Evolutionary conservation across 2,113 vertebrate genomes (phyloP), one percentile per base, ranked within the genome.

Genomic region (Calidris pugnax): DNA sequence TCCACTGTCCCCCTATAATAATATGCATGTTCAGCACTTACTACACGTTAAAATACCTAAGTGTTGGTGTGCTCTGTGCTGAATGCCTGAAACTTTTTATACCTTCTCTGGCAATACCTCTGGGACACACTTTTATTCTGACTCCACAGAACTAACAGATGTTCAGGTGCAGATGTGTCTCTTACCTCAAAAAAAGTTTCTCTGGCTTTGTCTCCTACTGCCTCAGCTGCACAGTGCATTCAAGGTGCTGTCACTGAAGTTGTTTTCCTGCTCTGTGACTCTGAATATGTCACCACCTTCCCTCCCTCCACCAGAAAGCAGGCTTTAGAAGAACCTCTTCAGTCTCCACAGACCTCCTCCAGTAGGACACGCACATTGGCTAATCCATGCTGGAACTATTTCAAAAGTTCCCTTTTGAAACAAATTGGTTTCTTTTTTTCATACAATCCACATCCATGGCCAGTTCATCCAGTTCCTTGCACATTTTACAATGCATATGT

Each of bases 171-270:
- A 30, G 18, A 60, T 7, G 1, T 18, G 14, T n/a, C 15, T 7
- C 28, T 77, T 35, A 28, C 13, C n/a, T 78, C 43, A 72, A 63
- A 66, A 66, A 55, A 68, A 27, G 14, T 68, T 59, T 55, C 39
- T 45, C 33, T 56, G 19, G 7, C 30, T 57, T 81, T 74, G 17
- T 30, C 30, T 56, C 0, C 15, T 47, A 16, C 17, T 0, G 0
- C 7, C 48, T 63, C 48, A 75, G 16, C 19, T 72, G 9, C 35
- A 56, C 2, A 1, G 1, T 73, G 14, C 16, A 18, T 60, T 64
- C 13, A 51, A 30, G 19, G 27, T 41, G 28, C 1, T 47, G 0
- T 22, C 63, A 4, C 0, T 66, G 41, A 74, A 43, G 28, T 32
- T 50, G 39, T 75, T 35, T 51, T 80, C 7, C 32, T 78, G 11